phyloP scores from a whole-genome alignment of 1,140 invertebrate species.

The Meteorus sp. region DNA sequence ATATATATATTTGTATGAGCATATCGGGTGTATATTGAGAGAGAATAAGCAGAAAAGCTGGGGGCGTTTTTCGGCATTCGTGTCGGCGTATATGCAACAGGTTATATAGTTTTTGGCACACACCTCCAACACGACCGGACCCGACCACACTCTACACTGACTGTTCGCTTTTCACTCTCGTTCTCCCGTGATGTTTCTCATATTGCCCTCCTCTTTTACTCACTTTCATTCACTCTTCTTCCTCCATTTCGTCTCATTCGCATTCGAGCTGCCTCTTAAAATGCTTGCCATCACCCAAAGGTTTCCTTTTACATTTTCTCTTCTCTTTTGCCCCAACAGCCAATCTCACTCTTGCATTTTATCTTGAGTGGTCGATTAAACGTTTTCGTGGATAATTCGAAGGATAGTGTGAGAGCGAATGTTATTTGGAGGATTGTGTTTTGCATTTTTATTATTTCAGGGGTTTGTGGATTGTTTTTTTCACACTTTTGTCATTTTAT shows the following conservation, averaged over 20 bases:
- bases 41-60: conserved; percentile 44
- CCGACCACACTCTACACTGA: conserved; percentile 29
- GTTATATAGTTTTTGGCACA: conserved; percentile 59
- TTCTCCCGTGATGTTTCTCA: conserved; percentile 23
- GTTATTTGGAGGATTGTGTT: too few species aligned
- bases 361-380: neutral
- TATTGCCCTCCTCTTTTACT: conserved; percentile 13
- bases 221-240: neutral
- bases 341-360: too few species aligned
- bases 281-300: too few species aligned
- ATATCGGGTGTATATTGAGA: conserved; percentile 36
- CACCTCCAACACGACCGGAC: conserved; percentile 43
- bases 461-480: too few species aligned
- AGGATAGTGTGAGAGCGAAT: too few species aligned
- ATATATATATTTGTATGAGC: too few species aligned
- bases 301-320: neutral
- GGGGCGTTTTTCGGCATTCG: conserved; percentile 58
- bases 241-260: neutral
- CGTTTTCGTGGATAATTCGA: neutral
- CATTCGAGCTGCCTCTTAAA: neutral
- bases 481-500: too few species aligned
- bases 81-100: conserved; percentile 52
- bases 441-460: too few species aligned
- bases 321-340: neutral
- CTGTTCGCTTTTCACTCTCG: conserved; percentile 36